Evolutionary conservation across 2,113 vertebrate species (phyloP), one percentile per base, ranked within the genome.

Genomic region (Oncorhynchus kisutch): DNA sequence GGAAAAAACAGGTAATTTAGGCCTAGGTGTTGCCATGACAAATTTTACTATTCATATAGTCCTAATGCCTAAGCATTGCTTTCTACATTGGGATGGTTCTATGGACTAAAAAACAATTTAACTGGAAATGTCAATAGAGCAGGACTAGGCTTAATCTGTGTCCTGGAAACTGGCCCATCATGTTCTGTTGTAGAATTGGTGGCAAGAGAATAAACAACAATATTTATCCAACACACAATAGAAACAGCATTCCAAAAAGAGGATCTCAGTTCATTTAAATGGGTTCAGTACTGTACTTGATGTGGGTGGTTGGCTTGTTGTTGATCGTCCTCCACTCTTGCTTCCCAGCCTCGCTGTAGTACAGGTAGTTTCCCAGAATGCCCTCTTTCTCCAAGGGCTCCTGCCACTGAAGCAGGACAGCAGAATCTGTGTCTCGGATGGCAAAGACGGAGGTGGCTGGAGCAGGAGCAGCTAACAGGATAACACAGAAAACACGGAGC

Each of bases 291-390:
- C 13, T 39, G 39, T 16, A 97, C 98, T 92, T 89, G 3, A 73
- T 91, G 67, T 85, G 83, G 1, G 86, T 89, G 73, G 96, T 34
- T 0, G 98, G 98, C 29, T 99, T 99, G 84, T 99, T 99, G 72
- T 99, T 99, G 74, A 98, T 91, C 0, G 95, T 96, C 75, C 93
- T 91, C 98, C 97, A 99, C 69, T 95, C 91, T 0, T 92, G 80
- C 0, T 93, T 89, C 0, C 95, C 96, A 2, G 70, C 82, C 73
- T 95, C 90, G 24, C 91, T 92, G 81, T 88, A 95, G 86, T 99
- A 99, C 71, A 99, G 85, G 71, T 99, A 99, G 85, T 99, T 99
- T 34, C 98, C 97, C 67, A 96, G 87, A 67, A 96, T 92, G 69
- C 92, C 92, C 0, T 89, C 77, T 66, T 79, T 91, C 0, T 86